Conservation (phyloP, 1,140 invertebrate genomes). For the Polypedilum vanderplanki region DNA sequence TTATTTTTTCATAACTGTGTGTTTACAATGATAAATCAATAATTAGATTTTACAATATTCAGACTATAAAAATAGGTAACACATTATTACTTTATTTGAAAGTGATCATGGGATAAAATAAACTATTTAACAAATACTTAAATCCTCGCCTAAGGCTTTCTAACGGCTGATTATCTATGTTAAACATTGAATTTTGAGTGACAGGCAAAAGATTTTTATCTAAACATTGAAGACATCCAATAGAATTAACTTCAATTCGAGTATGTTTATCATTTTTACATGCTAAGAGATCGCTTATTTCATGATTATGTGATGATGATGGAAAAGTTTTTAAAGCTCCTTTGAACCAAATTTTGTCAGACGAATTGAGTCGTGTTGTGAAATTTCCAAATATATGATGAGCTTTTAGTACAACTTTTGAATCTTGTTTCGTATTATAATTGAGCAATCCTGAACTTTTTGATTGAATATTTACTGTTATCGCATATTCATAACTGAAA, state of each 20-base stretch:
- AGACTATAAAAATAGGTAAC: background rate
- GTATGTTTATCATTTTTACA: slow-evolving; percentile 46
- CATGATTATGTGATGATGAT: slow-evolving; percentile 32
- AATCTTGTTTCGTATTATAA: slow-evolving; percentile 41
- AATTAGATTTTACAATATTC: background rate
- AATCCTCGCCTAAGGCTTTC: slow-evolving; percentile 55
- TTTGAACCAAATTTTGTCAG: slow-evolving; percentile 65
- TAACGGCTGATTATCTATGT: slow-evolving; percentile 46
- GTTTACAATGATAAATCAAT: background rate
- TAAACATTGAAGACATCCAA: slow-evolving; percentile 60
- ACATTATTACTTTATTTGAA: slow-evolving; percentile 50
- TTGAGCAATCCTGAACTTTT: slow-evolving; percentile 49
- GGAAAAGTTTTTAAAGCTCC: slow-evolving; percentile 48
- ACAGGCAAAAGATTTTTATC: slow-evolving; percentile 48
- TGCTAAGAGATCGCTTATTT: slow-evolving; percentile 30
- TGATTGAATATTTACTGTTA: slow-evolving; percentile 57
- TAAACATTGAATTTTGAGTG: slow-evolving; percentile 45
- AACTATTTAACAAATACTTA: slow-evolving; percentile 66
- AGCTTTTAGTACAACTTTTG: slow-evolving; percentile 54
- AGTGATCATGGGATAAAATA: slow-evolving; percentile 66
- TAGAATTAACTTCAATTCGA: slow-evolving; percentile 53
- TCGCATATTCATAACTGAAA: slow-evolving; percentile 54
- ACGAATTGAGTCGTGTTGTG: slow-evolving; percentile 54
- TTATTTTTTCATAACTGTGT: background rate
- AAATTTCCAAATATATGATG: slow-evolving; percentile 63